phyloP scores from a whole-genome alignment of 2,888 invertebrate genomes.

The Cremastobaeus sp. region DNA sequence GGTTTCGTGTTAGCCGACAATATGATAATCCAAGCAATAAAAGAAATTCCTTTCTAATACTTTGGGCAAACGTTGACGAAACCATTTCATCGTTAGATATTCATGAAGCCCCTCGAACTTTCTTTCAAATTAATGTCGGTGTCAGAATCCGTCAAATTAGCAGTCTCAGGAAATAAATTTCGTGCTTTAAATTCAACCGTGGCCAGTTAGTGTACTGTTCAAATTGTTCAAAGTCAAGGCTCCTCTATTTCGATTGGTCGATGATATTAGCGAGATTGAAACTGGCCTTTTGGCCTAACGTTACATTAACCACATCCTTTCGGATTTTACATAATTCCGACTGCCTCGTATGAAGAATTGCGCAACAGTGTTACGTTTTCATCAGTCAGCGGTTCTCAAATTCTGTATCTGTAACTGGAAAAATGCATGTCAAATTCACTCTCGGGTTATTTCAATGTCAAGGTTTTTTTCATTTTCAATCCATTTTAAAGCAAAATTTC shows the following conservation, averaged over 20 bases:
- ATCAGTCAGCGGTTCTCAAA: no score
- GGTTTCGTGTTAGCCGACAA: conserved; percentile 21
- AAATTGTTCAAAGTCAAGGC: conserved; percentile 20
- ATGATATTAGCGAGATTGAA: no score
- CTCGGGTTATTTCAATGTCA: conserved; percentile 23
- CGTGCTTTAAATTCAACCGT: conserved; percentile 11
- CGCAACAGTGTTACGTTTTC: no score
- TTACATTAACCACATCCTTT: no score
- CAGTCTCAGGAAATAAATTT: conserved; percentile 22
- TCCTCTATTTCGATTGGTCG: no score
- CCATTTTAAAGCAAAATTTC: no score
- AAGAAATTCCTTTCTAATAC: conserved; percentile 52
- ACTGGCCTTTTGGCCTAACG: no score
- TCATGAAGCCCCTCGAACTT: conserved; percentile 29
- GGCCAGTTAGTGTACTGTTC: conserved; percentile 2
- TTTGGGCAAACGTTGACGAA: conserved; percentile 43
- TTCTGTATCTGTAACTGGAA: no score
- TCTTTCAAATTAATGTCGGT: conserved; percentile 26
- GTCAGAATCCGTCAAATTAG: conserved; percentile 21
- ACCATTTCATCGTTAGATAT: conserved; percentile 37
- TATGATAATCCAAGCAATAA: conserved; percentile 44
- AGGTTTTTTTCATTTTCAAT: neutral
- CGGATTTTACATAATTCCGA: no score
- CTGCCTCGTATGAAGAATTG: no score
- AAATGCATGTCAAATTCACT: no score